Conservation (phyloP, 2,888 invertebrate genomes). For the Spicauda simplicius region DNA sequence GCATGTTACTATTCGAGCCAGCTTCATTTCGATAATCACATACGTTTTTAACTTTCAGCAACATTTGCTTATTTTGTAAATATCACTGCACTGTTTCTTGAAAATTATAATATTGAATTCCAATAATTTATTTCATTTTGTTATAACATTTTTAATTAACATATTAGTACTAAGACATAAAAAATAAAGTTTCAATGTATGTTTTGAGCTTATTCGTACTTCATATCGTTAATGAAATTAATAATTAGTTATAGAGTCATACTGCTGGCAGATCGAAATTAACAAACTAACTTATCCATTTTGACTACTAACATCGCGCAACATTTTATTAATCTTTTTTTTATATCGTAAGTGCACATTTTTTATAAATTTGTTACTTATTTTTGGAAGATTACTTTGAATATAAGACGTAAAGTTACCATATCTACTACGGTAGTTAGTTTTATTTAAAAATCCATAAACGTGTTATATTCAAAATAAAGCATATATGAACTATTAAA, state of each 20-base stretch:
- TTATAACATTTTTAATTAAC: neutral
- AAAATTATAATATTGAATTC: neutral
- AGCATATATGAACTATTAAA: neutral
- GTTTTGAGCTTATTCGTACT: neutral
- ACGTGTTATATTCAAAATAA: neutral
- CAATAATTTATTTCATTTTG: neutral
- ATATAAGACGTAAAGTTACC: neutral
- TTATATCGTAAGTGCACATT: neutral
- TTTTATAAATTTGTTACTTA: neutral
- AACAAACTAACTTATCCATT: neutral
- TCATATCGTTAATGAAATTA: neutral
- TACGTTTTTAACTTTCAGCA: conserved; percentile 1
- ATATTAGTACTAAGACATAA: neutral
- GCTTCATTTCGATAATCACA: conserved; percentile 6
- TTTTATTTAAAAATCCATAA: no score
- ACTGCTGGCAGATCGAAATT: neutral
- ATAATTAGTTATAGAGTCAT: neutral
- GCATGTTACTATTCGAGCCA: conserved; percentile 18
- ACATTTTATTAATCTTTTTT: neutral
- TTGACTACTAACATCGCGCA: neutral
- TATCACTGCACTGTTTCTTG: conserved; percentile 13
- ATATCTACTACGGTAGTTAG: neutral
- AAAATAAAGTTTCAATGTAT: no score
- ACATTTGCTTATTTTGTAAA: conserved; percentile 20
- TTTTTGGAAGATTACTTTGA: neutral